A percentile compares a stretch with the other conserved stretches of the same genome.
Evolutionary conservation across 2,797 vertebrate genomes (phyloP).

Genomic region (Dipus sagitta): DNA sequence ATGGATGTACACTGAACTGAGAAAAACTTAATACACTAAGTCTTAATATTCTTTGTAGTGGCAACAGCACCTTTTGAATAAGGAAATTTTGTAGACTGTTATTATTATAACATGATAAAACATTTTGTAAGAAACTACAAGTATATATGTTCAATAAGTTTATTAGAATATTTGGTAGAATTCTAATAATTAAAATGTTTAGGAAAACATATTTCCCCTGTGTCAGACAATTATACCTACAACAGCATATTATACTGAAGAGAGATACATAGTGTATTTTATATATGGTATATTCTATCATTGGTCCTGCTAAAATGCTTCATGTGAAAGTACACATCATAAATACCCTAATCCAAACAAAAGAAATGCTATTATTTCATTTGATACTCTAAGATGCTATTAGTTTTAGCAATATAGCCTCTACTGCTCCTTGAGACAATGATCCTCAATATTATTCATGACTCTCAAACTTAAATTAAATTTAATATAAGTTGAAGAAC

Average conservation of each 20-base stretch:
- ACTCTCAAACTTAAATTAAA: neutral
- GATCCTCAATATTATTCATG: neutral
- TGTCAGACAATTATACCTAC: too few species aligned
- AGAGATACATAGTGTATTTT: too few species aligned
- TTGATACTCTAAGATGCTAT: neutral
- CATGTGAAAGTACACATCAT: too few species aligned
- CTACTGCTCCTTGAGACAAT: neutral
- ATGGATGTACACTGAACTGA: conserved; percentile 8
- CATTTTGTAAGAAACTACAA: neutral
- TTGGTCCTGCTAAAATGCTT: too few species aligned
- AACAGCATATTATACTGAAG: too few species aligned
- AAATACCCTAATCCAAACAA: too few species aligned
- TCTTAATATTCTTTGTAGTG: conserved; percentile 30
- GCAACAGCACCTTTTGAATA: neutral
- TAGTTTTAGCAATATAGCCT: neutral
- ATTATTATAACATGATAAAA: neutral
- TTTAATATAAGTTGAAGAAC: neutral
- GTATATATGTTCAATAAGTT: neutral
- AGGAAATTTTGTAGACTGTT: neutral
- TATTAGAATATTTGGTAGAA: neutral
- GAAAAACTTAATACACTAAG: neutral
- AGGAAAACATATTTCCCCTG: too few species aligned
- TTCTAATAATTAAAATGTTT: neutral
- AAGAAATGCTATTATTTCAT: neutral
- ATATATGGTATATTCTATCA: too few species aligned